Evolutionary conservation across 2,797 vertebrate genomes (phyloP).

Genomic region (Falco peregrinus): DNA sequence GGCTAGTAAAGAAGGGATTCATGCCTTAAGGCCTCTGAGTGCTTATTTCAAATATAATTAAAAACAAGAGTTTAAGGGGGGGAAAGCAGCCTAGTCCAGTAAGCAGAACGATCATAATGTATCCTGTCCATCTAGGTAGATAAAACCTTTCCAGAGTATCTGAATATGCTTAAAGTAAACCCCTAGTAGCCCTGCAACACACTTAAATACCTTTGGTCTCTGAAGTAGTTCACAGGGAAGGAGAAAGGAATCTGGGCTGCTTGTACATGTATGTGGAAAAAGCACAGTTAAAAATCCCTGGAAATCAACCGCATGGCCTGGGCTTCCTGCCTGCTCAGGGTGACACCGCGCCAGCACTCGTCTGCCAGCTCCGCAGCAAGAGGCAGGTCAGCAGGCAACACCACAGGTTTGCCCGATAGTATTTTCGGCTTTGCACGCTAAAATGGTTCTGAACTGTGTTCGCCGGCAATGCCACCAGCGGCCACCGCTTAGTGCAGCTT

Average conservation of each 20-base stretch:
- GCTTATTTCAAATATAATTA: neutral
- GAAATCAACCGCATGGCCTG: neutral
- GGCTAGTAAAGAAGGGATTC: slow-evolving; percentile 14
- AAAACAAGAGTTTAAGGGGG: neutral
- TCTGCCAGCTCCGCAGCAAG: neutral
- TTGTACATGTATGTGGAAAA: neutral
- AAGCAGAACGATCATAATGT: neutral
- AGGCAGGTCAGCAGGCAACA: neutral
- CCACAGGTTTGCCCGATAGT: neutral
- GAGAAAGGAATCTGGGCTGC: neutral
- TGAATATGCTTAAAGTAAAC: neutral
- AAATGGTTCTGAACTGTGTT: neutral
- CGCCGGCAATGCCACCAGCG: neutral
- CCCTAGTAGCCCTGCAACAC: neutral
- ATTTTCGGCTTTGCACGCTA: neutral
- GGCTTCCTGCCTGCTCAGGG: neutral
- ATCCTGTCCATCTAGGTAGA: neutral
- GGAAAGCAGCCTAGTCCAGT: neutral
- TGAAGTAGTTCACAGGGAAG: neutral
- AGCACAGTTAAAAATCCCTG: neutral
- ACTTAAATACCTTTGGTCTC: neutral
- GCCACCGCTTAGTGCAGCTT: neutral
- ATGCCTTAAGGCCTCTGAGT: neutral
- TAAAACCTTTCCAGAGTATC: neutral
- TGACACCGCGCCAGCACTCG: neutral